Evolutionary conservation across 2,888 invertebrate species (phyloP).

Genomic region (Troilus luridus): DNA sequence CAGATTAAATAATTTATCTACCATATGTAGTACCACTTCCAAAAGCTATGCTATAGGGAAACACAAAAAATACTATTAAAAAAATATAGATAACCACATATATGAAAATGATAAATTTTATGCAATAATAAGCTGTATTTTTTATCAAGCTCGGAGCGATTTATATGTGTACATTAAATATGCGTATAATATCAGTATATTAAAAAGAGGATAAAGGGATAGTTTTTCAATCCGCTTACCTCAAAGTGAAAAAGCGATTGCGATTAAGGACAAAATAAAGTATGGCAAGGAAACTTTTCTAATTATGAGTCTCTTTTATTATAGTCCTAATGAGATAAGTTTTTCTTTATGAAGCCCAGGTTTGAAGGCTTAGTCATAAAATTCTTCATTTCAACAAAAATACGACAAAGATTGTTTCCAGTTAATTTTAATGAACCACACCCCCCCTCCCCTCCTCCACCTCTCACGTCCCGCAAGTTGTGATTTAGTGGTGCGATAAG

Average conservation of each 20-base stretch:
- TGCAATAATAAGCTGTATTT: too few relatives aligned
- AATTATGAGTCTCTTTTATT: slow-evolving; percentile 50
- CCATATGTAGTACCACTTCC: too few relatives aligned
- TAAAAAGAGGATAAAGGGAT: background rate
- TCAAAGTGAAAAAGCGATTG: background rate
- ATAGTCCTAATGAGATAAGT: slow-evolving; percentile 55
- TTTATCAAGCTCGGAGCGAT: too few relatives aligned
- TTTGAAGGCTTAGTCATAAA: slow-evolving; percentile 50
- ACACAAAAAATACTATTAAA: too few relatives aligned
- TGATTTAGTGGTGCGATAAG: background rate
- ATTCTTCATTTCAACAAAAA: slow-evolving; percentile 12
- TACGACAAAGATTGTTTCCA: slow-evolving; percentile 49
- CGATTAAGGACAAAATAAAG: slow-evolving; percentile 14
- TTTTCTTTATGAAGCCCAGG: slow-evolving; percentile 52
- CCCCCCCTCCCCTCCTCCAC: background rate
- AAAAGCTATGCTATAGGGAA: too few relatives aligned
- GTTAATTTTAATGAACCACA: background rate
- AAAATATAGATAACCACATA: too few relatives aligned
- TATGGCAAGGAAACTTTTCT: slow-evolving; percentile 45
- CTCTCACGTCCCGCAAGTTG: background rate
- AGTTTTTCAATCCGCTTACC: background rate
- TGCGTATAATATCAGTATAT: too few relatives aligned
- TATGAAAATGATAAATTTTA: too few relatives aligned
- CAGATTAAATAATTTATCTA: too few relatives aligned
- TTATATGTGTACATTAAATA: too few relatives aligned